A percentile compares a stretch with the other conserved stretches of the same genome.
Evolutionary conservation across 2,888 invertebrate genomes (phyloP).

Genomic region (Elysia crispata): DNA sequence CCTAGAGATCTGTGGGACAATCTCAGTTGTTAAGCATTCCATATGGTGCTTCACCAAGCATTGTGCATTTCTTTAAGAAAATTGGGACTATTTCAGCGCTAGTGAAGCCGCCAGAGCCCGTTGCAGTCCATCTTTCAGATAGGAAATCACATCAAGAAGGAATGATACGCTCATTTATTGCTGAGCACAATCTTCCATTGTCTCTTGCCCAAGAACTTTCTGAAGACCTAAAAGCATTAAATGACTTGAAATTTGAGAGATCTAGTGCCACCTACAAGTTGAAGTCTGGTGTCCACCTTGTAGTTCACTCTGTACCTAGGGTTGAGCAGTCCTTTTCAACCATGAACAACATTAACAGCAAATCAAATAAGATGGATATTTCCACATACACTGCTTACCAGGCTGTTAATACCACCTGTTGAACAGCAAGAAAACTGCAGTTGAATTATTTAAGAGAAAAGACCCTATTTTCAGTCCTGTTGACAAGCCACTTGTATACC

Average conservation of each 20-base stretch:
- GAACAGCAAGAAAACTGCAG: no score
- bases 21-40: neutral
- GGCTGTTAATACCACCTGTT: no score
- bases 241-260: neutral
- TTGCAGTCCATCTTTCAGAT: neutral
- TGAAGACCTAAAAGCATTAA: constrained; percentile 4
- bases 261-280: neutral
- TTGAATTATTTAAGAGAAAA: no score
- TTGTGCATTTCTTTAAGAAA: no score
- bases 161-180: constrained; percentile 12
- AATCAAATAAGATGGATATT: no score
- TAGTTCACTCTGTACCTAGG: neutral
- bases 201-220: constrained; percentile 9
- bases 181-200: constrained; percentile 25
- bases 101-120: no score
- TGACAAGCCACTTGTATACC: no score
- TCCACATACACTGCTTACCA: no score
- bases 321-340: neutral
- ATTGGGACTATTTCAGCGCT: no score
- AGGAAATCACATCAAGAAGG: constrained; percentile 16
- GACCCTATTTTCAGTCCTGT: no score
- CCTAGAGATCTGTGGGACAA: neutral
- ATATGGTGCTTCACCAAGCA: no score
- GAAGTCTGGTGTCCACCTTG: neutral
- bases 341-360: neutral